Conservation (phyloP, 2,888 invertebrate species). For the Capitulum mitella region DNA sequence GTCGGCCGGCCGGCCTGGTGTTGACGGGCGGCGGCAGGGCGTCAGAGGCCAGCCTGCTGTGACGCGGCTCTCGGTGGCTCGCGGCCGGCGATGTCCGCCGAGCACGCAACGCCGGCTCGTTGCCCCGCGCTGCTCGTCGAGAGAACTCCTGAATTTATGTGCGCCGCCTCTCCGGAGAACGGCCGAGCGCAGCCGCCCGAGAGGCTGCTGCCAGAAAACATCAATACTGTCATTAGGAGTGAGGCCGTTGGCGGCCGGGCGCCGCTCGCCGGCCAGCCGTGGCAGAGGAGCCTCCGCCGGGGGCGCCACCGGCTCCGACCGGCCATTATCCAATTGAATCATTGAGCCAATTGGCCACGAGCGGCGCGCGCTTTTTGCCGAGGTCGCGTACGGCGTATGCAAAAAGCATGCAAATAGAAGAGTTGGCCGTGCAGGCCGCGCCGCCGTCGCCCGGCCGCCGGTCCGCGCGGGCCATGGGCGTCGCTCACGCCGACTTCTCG, state of each 20-base stretch:
- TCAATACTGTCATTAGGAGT: neutral
- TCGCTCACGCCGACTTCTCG: neutral
- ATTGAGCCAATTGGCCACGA: slow-evolving; percentile 18
- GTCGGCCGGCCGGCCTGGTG: neutral
- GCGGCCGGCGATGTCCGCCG: no score
- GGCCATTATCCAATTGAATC: slow-evolving; percentile 21
- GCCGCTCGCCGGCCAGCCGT: neutral
- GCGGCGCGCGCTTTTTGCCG: neutral
- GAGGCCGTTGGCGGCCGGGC: neutral
- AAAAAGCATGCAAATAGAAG: slow-evolving; percentile 20
- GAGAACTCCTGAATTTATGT: no score
- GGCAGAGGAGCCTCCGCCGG: neutral
- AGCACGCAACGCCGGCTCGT: no score
- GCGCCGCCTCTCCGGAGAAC: neutral
- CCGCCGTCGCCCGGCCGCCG: no score
- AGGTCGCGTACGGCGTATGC: slow-evolving; percentile 1
- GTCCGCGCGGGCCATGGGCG: neutral
- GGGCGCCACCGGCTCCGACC: neutral
- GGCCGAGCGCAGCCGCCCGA: neutral
- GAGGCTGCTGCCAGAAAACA: neutral
- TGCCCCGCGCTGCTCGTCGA: no score
- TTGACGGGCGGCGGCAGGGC: neutral
- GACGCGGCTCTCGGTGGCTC: neutral
- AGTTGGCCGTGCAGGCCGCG: no score
- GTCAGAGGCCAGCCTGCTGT: neutral